Evolutionary conservation across 2,113 vertebrate species (phyloP).

Genomic region (Paramormyrops kingsleyae): DNA sequence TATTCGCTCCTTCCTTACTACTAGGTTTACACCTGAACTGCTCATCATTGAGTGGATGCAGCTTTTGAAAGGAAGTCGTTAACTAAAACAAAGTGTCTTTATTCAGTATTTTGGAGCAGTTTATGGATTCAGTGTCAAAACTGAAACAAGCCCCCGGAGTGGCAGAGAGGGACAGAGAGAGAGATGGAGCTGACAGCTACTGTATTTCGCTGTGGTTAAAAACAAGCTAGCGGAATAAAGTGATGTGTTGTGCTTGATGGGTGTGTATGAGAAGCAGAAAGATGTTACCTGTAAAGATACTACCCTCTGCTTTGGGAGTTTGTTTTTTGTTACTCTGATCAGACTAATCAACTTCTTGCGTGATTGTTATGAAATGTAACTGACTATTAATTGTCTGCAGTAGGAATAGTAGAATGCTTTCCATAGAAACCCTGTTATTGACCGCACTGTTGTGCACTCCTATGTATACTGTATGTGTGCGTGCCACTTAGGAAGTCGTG

Average conservation of each 20-base stretch:
- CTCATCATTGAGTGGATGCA: background rate
- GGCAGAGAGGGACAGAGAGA: background rate
- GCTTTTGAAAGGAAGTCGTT: background rate
- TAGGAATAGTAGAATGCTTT: background rate
- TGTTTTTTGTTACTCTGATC: background rate
- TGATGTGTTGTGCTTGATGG: background rate
- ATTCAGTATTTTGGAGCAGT: background rate
- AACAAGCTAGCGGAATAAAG: background rate
- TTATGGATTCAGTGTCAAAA: background rate
- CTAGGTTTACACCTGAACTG: background rate
- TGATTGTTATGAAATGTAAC: background rate
- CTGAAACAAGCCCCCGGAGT: background rate
- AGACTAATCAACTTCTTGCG: background rate
- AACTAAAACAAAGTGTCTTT: background rate
- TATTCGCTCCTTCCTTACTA: background rate
- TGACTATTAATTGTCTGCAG: background rate
- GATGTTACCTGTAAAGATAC: background rate
- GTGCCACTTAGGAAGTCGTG: too few relatives aligned
- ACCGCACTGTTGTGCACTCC: background rate
- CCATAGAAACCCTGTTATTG: background rate
- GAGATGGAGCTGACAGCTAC: background rate
- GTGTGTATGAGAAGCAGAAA: background rate
- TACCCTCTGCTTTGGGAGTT: background rate
- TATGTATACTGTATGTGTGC: background rate
- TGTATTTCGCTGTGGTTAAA: background rate